Base-by-base conservation (phyloP, 2,888 invertebrate species). In the Bugulina stolonifera region DNA sequence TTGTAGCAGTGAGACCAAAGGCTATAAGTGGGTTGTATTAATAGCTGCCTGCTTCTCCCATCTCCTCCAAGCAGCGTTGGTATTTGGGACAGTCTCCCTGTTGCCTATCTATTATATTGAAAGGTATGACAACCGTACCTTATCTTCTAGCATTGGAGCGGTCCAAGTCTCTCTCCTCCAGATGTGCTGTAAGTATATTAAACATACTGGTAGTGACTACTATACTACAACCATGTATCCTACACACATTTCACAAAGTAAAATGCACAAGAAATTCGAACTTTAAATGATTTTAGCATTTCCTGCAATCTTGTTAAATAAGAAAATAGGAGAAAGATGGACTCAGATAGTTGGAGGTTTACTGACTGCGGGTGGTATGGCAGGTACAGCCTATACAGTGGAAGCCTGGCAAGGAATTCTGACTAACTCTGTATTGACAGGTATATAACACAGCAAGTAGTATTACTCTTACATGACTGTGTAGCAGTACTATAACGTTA, bases 281-380 rank as follows among this genome's bases (percentile, higher is more conserved):
- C n/a, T n/a, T n/a, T n/a, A n/a, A 5, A 18, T 18, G 25, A 23
- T 55, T n/a, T 64, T 32, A 64, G 64, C 64, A 14, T 64, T 64
- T 64, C 64, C 64, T 5, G 34, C 64, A 32, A 27, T 64, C 29
- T 5, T 64, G 32, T 32, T 64, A 5, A 64, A 64, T 32, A 64
- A 64, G 64, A 64, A 64, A 32, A 64, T 64, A 32, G 64, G 64
- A 18, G 64, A 64, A n/a, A 64, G 64, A 64, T 64, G 64, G 64
- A 64, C 5, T 25, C 64, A 64, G 64, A 64, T 64, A 14, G 32
- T 64, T 64, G 64, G 64, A 25, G 64, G 64, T 25, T 5, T 64
- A n/a, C 32, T 64, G 27, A 64, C 64, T 25, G 64, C 64, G 27
- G 64, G 64, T 64, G 64, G 64, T 14, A 64, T 64, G 64, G 64